phyloP scores from a whole-genome alignment of 2,888 invertebrate genomes.

The Copidosoma aretas region DNA sequence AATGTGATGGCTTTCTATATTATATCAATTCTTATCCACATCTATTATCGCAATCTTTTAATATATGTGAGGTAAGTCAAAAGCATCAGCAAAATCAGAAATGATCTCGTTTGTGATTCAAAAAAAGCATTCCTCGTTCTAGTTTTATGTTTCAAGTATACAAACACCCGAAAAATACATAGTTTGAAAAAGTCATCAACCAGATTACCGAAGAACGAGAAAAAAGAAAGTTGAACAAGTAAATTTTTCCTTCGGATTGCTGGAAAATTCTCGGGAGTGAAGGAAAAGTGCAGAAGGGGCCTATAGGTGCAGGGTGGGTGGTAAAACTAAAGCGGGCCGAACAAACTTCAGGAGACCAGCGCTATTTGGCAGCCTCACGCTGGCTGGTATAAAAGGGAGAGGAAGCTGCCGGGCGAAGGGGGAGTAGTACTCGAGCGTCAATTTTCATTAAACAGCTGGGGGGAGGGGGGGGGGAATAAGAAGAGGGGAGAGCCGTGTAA shows the following conservation, averaged over 20 bases:
- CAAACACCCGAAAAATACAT: too few species aligned
- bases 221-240: background rate
- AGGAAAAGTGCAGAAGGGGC: slow-evolving; percentile 34
- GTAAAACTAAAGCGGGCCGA: background rate
- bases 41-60: too few species aligned
- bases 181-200: too few species aligned
- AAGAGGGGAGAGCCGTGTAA: background rate
- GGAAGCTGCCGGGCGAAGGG: background rate
- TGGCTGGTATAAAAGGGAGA: too few species aligned
- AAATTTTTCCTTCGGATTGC: slow-evolving; percentile 44
- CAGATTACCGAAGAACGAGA: too few species aligned
- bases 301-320: background rate
- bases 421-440: background rate
- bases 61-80: too few species aligned
- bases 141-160: too few species aligned
- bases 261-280: slow-evolving; percentile 48
- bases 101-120: too few species aligned
- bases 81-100: too few species aligned
- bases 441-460: slow-evolving; percentile 14
- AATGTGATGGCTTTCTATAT: too few species aligned
- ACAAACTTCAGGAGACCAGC: background rate
- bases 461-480: slow-evolving; percentile 12
- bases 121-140: too few species aligned
- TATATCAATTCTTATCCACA: too few species aligned
- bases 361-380: background rate